Base-by-base conservation (phyloP, 2,113 vertebrate genomes). In the Oryzias woworae region DNA sequence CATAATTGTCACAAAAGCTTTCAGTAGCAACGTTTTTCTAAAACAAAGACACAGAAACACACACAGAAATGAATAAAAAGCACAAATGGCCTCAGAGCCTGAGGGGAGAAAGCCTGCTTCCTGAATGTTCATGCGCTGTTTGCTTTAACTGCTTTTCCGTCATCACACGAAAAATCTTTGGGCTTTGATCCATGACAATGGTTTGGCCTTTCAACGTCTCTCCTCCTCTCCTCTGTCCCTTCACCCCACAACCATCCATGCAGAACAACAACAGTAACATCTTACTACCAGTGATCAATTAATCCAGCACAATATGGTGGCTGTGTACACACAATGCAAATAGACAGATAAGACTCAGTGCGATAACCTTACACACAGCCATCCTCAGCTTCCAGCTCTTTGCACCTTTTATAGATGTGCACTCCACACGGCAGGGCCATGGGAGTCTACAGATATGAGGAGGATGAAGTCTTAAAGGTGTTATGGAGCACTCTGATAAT, bases 181-280 rank as follows among this genome's bases (percentile, higher is more conserved):
- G 78, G 81, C 86, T 82, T 53, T 84, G 80, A 87, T 80, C 88
- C 81, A 73, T 83, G 76, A 77, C 76, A 84, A 78, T 62, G 58
- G 68, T 54, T 66, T 80, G 77, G 70, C 77, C 75, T 83, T 71
- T 81, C 52, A 67, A 46, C 47, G 8, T 44, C 44, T 64, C 51
- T 41, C 59, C 42, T 53, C 59, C 54, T 54, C 52, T 24, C 55
- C 61, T 20, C 43, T 43, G 36, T 45, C 71, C 71, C 52, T 73
- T 66, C 53, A 66, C 62, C 18, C 70, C 26, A 23, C n/a, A 45
- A 8, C 47, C 72, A 77, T 68, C 69, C 66, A 64, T 58, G 77
- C 54, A 58, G 78, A 84, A 85, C 69, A 75, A 82, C 68, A 78
- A 77, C 56, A 53, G 61, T 61, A 73, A 78, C 69, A 60, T 83